Evolutionary conservation across 92 coral and sea anemone genomes (phyloP), one percentile per base, ranked within the genome.

Genomic region (Montipora capitata): DNA sequence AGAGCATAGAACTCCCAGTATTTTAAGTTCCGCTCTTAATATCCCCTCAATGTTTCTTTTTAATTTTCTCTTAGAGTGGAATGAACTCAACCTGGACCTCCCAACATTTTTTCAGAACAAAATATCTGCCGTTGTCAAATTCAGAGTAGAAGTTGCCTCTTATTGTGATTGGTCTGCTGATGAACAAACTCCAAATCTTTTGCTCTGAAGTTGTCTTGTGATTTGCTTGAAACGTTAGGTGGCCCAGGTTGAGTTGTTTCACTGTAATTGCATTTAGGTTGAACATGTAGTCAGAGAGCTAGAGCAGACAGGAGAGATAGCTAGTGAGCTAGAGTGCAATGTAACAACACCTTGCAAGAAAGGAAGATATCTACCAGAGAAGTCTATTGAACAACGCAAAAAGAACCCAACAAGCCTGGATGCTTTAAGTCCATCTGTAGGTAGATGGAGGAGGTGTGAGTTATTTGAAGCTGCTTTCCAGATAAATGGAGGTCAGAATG

Each of bases 251-350:
- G n/a, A n/a, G n/a, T n/a, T n/a, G n/a, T n/a, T n/a, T n/a, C n/a
- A n/a, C n/a, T n/a, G n/a, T n/a, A n/a, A n/a, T n/a, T n/a, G n/a
- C n/a, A n/a, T 18, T 27, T 40, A 51, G 5, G 7, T 51, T 51
- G 57, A n/a, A 77, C 56, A 48, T 84, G 51, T 63, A 85, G 89
- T n/a, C n/a, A n/a, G n/a, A n/a, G n/a, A n/a, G n/a, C n/a, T n/a
- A n/a, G n/a, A n/a, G n/a, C n/a, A n/a, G 79, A n/a, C 76, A 40
- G 82, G 15, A n/a, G 66, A 85, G 83, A 75, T 74, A 74, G 89
- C 68, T 48, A 35, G 81, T 62, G 76, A 85, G 62, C 75, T 85
- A 51, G 65, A 35, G 74, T 68, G 38, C 52, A 40, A 52, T 70
- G 48, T 4, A 79, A 75, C 8, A 2, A 65, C 74, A 84, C 52